These are phyloP conservation scores for Octonoba sinensis DNA, from an alignment of 2,888 invertebrate species.

Conservation along the genomic window DNA sequence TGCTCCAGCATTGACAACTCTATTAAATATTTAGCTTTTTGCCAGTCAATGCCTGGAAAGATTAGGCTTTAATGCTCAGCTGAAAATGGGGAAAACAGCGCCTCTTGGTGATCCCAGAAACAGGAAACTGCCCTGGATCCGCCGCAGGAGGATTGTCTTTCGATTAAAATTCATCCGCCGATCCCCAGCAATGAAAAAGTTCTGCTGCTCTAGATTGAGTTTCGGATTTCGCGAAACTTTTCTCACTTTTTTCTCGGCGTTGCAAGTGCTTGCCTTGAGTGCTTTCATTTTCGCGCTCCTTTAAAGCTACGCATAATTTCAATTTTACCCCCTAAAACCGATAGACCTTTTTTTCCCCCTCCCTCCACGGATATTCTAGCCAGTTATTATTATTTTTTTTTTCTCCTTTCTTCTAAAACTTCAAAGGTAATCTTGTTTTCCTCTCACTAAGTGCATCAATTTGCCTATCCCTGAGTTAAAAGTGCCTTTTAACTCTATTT, in stretches of 20 bases:
- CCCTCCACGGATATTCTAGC: too few species aligned
- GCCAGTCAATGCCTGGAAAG: slow-evolving; percentile 17
- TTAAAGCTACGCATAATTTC: slow-evolving; percentile 24
- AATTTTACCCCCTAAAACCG: too few species aligned
- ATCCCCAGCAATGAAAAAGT: slow-evolving; percentile 21
- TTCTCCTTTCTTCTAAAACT: too few species aligned
- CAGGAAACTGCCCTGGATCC: slow-evolving; percentile 15
- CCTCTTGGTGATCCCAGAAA: slow-evolving; percentile 14
- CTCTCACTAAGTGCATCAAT: slow-evolving; percentile 14
- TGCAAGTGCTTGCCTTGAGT: slow-evolving; percentile 8
- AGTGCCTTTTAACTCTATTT: slow-evolving; percentile 49
- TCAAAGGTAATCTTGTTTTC: too few species aligned
- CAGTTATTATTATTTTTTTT: too few species aligned
- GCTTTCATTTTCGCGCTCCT: slow-evolving; percentile 33
- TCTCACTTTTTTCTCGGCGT: slow-evolving; percentile 4
- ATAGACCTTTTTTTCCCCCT: too few species aligned
- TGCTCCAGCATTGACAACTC: slow-evolving; percentile 16
- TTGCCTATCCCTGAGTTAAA: neutral
- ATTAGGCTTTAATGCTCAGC: slow-evolving; percentile 48
- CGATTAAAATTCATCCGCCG: slow-evolving; percentile 60
- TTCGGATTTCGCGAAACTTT: slow-evolving; percentile 41
- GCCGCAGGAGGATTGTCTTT: slow-evolving; percentile 45
- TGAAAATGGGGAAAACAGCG: neutral
- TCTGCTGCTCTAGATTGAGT: slow-evolving; percentile 48
- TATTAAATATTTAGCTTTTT: slow-evolving; percentile 39